Percentiles rank a stretch among this genome's conserved stretches.
Evolutionary conservation across 2,888 invertebrate genomes (phyloP).

Genomic region (Theristus sp.): DNA sequence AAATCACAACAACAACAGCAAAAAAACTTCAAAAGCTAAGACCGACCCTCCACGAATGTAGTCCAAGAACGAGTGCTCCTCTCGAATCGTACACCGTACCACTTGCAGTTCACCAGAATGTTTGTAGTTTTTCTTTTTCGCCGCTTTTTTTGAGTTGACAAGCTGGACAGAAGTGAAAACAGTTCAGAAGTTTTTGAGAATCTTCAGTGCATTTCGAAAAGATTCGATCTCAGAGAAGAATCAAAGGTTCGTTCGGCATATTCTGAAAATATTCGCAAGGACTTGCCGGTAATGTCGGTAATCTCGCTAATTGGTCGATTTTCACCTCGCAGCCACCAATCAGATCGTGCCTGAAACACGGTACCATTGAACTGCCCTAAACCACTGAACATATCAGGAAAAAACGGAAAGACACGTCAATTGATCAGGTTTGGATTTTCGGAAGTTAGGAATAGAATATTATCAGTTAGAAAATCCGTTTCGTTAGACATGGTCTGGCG

Average conservation of each 20-base stretch:
- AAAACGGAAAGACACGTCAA: too few relatives aligned
- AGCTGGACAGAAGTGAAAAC: constrained; percentile 18
- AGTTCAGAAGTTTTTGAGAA: too few relatives aligned
- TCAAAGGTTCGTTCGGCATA: too few relatives aligned
- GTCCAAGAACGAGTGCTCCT: constrained; percentile 39
- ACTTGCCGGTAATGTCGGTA: constrained; percentile 8
- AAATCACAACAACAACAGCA: background rate
- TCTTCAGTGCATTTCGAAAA: too few relatives aligned
- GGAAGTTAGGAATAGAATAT: too few relatives aligned
- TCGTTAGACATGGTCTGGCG: too few relatives aligned
- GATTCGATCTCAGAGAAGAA: too few relatives aligned
- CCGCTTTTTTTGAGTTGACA: constrained; percentile 35
- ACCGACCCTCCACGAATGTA: constrained; percentile 39
- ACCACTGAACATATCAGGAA: too few relatives aligned
- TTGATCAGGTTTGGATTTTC: too few relatives aligned
- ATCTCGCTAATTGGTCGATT: constrained; percentile 30
- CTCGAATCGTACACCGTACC: constrained; percentile 20
- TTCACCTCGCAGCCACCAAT: constrained; percentile 37
- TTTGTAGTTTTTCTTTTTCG: constrained; percentile 36
- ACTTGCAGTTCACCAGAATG: constrained; percentile 34
- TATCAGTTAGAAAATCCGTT: too few relatives aligned
- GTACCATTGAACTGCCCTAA: too few relatives aligned
- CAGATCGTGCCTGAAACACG: constrained; percentile 30
- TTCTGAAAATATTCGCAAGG: too few relatives aligned
- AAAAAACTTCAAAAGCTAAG: background rate